Percentiles rank a stretch among this genome's conserved stretches.
These are phyloP conservation scores for Drosophila subobscura DNA, from an alignment of 1,140 invertebrate genomes.

Conservation along the genomic window DNA sequence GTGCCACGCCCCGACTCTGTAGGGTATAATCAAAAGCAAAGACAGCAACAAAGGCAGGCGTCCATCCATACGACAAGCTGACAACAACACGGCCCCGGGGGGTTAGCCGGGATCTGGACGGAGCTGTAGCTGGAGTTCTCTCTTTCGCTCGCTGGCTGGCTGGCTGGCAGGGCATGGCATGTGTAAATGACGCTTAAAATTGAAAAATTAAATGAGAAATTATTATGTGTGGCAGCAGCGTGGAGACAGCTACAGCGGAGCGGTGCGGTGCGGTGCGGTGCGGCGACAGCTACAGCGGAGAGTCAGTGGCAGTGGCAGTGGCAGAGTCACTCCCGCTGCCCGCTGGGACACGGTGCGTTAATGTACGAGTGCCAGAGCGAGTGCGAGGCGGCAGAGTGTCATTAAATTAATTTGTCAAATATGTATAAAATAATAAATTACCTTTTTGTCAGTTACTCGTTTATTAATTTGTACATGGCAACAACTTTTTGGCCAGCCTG, in stretches of 20 bases:
- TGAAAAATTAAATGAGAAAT: conserved; percentile 83
- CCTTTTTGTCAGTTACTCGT: conserved; percentile 82
- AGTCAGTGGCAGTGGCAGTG: conserved; percentile 3
- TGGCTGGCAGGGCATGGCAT: conserved; percentile 63
- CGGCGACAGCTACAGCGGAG: neutral
- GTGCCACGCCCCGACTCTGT: neutral
- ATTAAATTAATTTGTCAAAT: conserved; percentile 83
- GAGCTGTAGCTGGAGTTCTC: conserved; percentile 35
- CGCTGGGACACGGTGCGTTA: conserved; percentile 40
- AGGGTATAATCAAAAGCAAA: conserved; percentile 49
- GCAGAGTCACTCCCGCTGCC: conserved; percentile 24
- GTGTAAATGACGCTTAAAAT: conserved; percentile 82
- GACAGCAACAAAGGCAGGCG: conserved; percentile 31
- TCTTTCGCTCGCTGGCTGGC: no score
- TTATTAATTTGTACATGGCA: conserved; percentile 82
- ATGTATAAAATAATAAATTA: conserved; percentile 83
- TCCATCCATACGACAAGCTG: conserved; percentile 28
- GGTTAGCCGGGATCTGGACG: conserved; percentile 58
- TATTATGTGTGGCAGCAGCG: conserved; percentile 75
- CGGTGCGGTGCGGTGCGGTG: no score
- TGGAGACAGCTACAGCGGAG: conserved; percentile 4
- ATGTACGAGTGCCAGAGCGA: conserved; percentile 37
- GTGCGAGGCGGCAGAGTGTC: conserved; percentile 56
- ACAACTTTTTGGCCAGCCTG: conserved; percentile 62
- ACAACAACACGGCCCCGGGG: conserved; percentile 28